Evolutionary conservation across 2,888 invertebrate genomes (phyloP).

Genomic region (Meta bourneti): DNA sequence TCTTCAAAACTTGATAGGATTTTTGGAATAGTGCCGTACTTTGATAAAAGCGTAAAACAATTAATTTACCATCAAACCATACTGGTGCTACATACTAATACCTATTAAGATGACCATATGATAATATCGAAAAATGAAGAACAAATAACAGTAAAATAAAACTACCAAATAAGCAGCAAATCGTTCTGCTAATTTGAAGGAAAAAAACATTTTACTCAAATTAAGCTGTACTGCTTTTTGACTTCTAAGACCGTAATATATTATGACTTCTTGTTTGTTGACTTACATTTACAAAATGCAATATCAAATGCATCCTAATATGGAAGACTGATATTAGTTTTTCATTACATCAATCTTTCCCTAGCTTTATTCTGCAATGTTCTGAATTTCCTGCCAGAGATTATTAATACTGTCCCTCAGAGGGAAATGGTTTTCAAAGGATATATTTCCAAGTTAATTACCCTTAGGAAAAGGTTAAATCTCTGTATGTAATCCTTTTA

Average conservation of each 20-base stretch:
- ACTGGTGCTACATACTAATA: no score
- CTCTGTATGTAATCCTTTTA: constrained; percentile 9
- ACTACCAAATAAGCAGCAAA: no score
- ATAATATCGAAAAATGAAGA: no score
- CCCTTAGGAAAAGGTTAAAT: constrained; percentile 23
- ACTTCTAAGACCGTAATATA: neutral
- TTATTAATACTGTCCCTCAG: neutral
- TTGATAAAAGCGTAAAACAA: no score
- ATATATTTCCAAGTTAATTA: neutral
- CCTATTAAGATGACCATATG: no score
- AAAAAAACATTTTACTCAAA: no score
- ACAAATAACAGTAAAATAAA: no score
- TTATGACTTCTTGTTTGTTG: neutral
- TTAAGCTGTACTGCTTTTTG: neutral
- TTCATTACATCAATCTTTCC: neutral
- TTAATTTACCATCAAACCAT: no score
- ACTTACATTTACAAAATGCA: neutral
- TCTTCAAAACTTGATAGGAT: no score
- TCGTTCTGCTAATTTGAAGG: no score
- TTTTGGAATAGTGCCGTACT: no score
- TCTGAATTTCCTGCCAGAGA: neutral
- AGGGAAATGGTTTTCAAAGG: neutral
- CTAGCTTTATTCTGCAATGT: neutral
- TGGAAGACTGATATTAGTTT: neutral
- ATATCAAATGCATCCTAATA: neutral